These are phyloP conservation scores for Drosophila ohnishii DNA, from an alignment of 1,140 invertebrate genomes.

Conservation along the genomic window DNA sequence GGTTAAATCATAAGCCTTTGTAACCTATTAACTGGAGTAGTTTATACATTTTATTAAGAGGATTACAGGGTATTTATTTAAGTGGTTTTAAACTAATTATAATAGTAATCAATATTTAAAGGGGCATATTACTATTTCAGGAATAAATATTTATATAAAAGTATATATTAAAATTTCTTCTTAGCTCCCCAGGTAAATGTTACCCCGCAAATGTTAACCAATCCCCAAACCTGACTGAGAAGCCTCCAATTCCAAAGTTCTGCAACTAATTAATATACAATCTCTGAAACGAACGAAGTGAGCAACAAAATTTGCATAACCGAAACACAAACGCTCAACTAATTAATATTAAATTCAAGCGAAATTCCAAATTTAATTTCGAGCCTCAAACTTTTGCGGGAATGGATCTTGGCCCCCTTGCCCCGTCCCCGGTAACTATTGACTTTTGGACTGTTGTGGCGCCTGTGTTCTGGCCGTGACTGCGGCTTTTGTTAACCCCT, in stretches of 20 bases:
- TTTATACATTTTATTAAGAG: constrained; percentile 21
- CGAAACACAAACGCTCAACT: constrained; percentile 66
- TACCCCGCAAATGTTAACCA: constrained; percentile 4
- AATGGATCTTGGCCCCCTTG: not conserved
- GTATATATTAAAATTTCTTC: no score
- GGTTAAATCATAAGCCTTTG: constrained; percentile 19
- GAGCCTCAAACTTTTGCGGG: constrained; percentile 50
- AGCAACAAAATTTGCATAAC: constrained; percentile 64
- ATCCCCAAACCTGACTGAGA: not conserved
- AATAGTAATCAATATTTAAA: no score
- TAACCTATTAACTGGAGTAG: constrained; percentile 19
- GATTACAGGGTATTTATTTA: constrained; percentile 1
- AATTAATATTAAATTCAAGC: constrained; percentile 80
- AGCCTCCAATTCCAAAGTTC: constrained; percentile 23
- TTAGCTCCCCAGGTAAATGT: no score
- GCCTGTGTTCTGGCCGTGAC: constrained; percentile 27
- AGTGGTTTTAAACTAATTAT: not conserved
- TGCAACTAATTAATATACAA: constrained; percentile 67
- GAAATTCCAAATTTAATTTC: constrained; percentile 74
- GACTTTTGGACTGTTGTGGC: constrained; percentile 61
- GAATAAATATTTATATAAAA: no score
- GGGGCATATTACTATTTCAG: no score
- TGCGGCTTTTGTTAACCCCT: constrained; percentile 71
- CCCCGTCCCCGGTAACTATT: constrained; percentile 55
- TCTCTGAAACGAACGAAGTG: constrained; percentile 32